Evolutionary conservation across 2,113 vertebrate genomes (phyloP).

Genomic region (Climacteris rufus): DNA sequence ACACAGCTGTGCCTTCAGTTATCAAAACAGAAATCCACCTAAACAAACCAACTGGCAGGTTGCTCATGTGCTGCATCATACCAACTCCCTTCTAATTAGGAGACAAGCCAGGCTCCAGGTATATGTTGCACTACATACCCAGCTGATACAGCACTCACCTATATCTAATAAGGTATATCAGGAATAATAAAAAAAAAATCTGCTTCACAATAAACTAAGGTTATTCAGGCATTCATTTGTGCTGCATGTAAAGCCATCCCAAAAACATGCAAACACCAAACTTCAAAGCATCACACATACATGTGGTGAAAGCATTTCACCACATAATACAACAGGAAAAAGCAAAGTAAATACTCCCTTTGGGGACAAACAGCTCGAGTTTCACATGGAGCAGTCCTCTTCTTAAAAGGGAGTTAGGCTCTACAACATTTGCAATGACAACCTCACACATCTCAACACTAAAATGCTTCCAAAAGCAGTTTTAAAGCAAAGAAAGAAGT

Average conservation of each 20-base stretch:
- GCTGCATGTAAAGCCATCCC: not conserved
- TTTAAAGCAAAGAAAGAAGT: not conserved
- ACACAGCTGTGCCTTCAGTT: not conserved
- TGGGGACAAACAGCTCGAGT: not conserved
- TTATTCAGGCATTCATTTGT: not conserved
- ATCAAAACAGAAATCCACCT: not conserved
- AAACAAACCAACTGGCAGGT: not conserved
- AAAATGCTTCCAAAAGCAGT: not conserved
- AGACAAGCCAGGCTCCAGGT: not conserved
- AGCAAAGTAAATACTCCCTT: not conserved
- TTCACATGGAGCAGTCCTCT: not conserved
- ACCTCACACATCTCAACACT: not conserved
- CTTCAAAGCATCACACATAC: not conserved
- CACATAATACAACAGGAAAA: not conserved
- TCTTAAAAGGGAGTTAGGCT: not conserved
- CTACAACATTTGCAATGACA: not conserved
- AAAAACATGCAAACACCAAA: not conserved
- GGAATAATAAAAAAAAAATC: not conserved
- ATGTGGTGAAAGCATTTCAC: no score
- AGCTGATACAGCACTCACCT: not conserved
- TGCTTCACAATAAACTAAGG: not conserved
- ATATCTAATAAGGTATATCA: not conserved
- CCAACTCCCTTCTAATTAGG: not conserved
- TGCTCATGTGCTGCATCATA: not conserved
- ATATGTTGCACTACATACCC: fast-evolving